A percentile compares a stretch with the other conserved stretches of the same genome.
Conservation (phyloP, 1,140 invertebrate species). For the Drosophila auraria region DNA sequence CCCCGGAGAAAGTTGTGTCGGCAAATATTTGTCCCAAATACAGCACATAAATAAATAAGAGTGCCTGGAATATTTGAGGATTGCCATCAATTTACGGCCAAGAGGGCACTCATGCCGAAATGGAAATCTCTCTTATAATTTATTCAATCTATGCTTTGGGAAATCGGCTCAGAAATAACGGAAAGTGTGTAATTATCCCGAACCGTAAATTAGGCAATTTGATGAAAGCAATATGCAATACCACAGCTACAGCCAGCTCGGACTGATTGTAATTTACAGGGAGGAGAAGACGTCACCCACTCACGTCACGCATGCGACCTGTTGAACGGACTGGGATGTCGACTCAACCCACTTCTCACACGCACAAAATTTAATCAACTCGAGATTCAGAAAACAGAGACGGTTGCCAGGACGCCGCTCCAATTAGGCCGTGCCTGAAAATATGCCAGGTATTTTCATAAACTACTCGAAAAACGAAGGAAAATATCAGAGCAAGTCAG, state of each 20-base stretch:
- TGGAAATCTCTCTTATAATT: constrained; percentile 20
- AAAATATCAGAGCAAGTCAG: constrained; percentile 11
- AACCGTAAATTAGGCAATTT: constrained; percentile 21
- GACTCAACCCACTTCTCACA: background rate
- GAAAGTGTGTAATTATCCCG: constrained; percentile 7
- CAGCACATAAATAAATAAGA: constrained; percentile 7
- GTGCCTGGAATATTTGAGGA: constrained; percentile 2
- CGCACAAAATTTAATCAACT: constrained; percentile 68
- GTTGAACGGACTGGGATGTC: constrained; percentile 46
- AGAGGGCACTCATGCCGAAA: constrained; percentile 3
- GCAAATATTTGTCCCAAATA: constrained; percentile 16
- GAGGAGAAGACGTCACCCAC: background rate
- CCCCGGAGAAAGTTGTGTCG: background rate
- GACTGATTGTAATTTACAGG: constrained; percentile 40
- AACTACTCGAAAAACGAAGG: constrained; percentile 41
- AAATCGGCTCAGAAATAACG: background rate
- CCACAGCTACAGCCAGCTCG: background rate
- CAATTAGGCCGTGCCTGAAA: constrained; percentile 49
- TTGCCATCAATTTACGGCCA: constrained; percentile 2
- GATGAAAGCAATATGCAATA: constrained; percentile 9
- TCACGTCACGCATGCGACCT: constrained; percentile 58
- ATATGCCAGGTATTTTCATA: constrained; percentile 54
- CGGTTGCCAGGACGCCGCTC: constrained; percentile 35
- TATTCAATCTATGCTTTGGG: constrained; percentile 18
- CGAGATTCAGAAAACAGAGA: constrained; percentile 17